Conservation (phyloP, 2,113 vertebrate species). For the Herpailurus yagouaroundi region DNA sequence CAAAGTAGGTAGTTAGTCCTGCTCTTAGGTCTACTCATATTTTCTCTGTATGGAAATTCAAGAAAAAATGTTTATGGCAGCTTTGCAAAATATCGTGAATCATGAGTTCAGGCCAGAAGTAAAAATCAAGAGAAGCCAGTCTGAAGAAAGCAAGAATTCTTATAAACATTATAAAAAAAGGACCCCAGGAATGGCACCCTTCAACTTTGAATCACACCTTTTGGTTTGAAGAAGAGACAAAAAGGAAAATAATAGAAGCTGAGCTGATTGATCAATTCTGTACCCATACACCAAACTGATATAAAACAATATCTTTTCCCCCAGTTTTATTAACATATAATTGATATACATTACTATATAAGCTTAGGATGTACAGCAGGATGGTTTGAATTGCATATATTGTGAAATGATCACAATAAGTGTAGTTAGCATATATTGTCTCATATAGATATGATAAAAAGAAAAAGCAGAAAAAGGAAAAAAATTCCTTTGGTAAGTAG, state of each 20-base stretch:
- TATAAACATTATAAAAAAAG: background rate
- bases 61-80: background rate
- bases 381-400: background rate
- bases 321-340: background rate
- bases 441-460: background rate
- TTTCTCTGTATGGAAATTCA: conserved; percentile 16
- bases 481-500: background rate
- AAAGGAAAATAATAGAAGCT: background rate
- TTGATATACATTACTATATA: background rate
- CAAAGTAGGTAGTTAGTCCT: background rate
- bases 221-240: background rate
- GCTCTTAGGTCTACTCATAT: background rate
- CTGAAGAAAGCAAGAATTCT: conserved; percentile 12
- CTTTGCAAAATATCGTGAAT: background rate
- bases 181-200: background rate
- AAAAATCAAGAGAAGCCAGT: background rate
- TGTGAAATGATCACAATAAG: background rate
- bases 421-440: background rate
- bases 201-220: background rate
- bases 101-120: background rate
- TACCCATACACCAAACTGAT: background rate
- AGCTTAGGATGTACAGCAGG: background rate
- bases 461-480: background rate
- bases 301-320: background rate
- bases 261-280: background rate